Conservation (phyloP, 2,888 invertebrate species). For the Autographa pulchrina region DNA sequence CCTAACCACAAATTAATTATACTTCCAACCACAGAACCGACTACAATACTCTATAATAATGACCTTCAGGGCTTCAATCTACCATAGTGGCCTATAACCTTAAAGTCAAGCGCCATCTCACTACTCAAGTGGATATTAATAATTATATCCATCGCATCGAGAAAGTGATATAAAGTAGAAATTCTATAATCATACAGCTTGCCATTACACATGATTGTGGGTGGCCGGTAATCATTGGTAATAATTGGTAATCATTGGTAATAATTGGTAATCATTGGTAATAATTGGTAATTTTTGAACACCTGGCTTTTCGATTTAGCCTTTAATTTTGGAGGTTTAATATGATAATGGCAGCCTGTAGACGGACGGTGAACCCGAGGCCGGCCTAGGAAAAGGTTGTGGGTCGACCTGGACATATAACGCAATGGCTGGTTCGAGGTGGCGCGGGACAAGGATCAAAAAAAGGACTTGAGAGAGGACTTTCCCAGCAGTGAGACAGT, state of each 20-base stretch:
- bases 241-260: slow-evolving; percentile 3
- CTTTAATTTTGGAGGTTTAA: not conserved
- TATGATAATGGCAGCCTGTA: no score
- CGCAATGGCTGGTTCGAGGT: no score
- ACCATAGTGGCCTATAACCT: not conserved
- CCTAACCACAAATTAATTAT: not conserved
- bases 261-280: slow-evolving; percentile 32
- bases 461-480: no score
- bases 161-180: slow-evolving; percentile 65
- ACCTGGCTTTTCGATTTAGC: not conserved
- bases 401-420: no score
- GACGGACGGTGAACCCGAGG: no score
- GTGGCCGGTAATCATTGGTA: slow-evolving; percentile 25
- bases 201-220: slow-evolving; percentile 42
- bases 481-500: no score
- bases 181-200: slow-evolving; percentile 37
- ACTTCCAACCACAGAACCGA: not conserved
- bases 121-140: slow-evolving; percentile 38
- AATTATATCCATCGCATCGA: slow-evolving; percentile 47
- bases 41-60: not conserved
- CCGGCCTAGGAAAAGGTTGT: no score
- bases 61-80: not conserved
- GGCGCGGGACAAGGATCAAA: no score
- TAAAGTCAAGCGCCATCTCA: not conserved
- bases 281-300: not conserved